Evolutionary conservation across 2,797 vertebrate genomes (phyloP), one percentile per base, ranked within the genome.

Genomic region (Fundulus diaphanus): DNA sequence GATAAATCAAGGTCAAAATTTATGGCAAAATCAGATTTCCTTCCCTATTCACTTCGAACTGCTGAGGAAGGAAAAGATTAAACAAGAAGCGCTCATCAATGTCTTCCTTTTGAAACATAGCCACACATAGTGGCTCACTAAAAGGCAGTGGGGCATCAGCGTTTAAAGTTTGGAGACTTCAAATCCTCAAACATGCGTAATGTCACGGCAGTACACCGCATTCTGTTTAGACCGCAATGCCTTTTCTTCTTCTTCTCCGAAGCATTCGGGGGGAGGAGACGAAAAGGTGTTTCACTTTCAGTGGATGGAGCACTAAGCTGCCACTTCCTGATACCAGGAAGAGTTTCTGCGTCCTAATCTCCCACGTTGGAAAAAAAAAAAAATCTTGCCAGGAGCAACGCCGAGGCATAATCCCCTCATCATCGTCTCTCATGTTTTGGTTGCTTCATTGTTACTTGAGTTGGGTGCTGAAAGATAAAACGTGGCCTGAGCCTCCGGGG

Each of bases 391-490:
- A 80, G 85, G 72, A 29, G 69, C 71, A 48, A 77, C 73, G 79
- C 85, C 75, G 84, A 79, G 84, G 78, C 79, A 80, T 84, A 85
- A 80, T 77, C 77, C 84, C 74, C 63, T 77, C 31, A 3, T 65
- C 76, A 73, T 56, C 65, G 73, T 76, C 61, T 20, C 65, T 74
- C 86, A 74, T 56, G 84, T 80, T 85, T 78, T 68, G 81, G 79
- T 71, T 82, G 73, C 61, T 77, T 73, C 68, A 40, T 82, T 82
- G 81, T 85, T 81, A 74, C 80, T 88, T 88, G 85, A 91, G 88
- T 87, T 74, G 84, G 89, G 89, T 86, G 85, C 79, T 85, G 85
- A 81, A 78, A 82, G 89, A 92, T 92, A 90, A 85, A 85, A 83
- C 76, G 80, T 57, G 84, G 87, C 75, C 73, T 85, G 84, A 87